phyloP scores from a whole-genome alignment of 2,113 vertebrate genomes.

The Aegithalos caudatus region DNA sequence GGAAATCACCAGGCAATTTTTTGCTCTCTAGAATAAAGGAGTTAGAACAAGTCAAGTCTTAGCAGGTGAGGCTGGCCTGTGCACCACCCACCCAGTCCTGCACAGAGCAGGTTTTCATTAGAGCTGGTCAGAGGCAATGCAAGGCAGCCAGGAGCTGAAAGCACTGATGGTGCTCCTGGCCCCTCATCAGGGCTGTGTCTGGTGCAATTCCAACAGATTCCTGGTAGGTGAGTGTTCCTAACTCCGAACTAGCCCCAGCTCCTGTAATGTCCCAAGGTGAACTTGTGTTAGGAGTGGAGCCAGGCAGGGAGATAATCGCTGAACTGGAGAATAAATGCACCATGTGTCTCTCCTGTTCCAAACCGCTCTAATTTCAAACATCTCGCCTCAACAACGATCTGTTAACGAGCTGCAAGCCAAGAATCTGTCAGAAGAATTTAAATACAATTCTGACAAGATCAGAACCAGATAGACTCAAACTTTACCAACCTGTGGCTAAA shows the following conservation, averaged over 20 bases:
- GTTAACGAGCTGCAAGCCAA: conserved; percentile 47
- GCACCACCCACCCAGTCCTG: not conserved
- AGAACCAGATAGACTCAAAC: conserved; percentile 30
- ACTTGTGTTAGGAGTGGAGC: conserved; percentile 18
- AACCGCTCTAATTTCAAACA: conserved; percentile 47
- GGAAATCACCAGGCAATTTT: not conserved
- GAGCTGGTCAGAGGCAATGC: not conserved
- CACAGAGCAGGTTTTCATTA: not conserved
- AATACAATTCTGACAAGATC: conserved; percentile 52
- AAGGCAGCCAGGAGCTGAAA: not conserved
- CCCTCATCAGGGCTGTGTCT: not conserved
- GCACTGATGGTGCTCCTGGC: not conserved
- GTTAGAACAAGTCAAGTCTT: not conserved
- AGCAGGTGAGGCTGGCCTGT: not conserved
- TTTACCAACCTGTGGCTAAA: conserved; percentile 20
- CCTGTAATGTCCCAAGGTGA: conserved; percentile 37
- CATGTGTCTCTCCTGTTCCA: conserved; percentile 54
- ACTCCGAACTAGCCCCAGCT: not conserved
- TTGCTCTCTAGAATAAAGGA: not conserved
- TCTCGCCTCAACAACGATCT: conserved; percentile 53
- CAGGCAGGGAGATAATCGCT: conserved; percentile 26
- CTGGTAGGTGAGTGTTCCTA: not conserved
- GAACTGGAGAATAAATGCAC: conserved; percentile 5
- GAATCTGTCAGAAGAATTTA: conserved; percentile 55
- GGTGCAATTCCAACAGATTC: not conserved